phyloP scores from a whole-genome alignment of 2,113 vertebrate species.

The Pseudopipra pipra region DNA sequence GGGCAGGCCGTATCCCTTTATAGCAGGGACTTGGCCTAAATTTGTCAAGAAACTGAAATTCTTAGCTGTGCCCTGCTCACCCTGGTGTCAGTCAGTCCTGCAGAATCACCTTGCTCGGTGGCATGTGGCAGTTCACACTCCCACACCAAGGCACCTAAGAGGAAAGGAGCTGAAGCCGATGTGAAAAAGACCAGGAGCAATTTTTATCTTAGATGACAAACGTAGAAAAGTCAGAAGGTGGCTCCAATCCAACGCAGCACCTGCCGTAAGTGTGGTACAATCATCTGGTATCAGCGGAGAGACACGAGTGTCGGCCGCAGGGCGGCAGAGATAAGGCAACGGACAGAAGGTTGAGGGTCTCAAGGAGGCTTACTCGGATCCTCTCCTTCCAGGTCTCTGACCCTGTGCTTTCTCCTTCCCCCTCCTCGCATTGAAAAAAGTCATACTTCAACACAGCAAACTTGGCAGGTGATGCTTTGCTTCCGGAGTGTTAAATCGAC shows the following conservation, averaged over 20 bases:
- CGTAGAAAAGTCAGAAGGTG: constrained; percentile 79
- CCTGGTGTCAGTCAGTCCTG: neutral
- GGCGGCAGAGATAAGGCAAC: constrained; percentile 76
- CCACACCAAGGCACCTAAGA: neutral
- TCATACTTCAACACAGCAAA: constrained; percentile 51
- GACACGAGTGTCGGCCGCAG: constrained; percentile 50
- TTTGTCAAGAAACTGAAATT: neutral
- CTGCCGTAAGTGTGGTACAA: constrained; percentile 63
- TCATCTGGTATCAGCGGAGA: constrained; percentile 67
- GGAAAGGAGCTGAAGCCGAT: constrained; percentile 3
- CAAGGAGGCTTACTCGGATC: neutral
- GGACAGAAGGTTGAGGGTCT: constrained; percentile 59
- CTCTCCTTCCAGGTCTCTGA: constrained; percentile 55
- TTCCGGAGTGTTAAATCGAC: constrained; percentile 35
- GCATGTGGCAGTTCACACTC: neutral
- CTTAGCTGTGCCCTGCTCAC: neutral
- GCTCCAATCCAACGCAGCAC: constrained; percentile 49
- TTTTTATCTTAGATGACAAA: constrained; percentile 78
- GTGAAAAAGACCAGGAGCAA: constrained; percentile 72
- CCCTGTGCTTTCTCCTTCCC: constrained; percentile 64
- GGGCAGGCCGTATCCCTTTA: neutral
- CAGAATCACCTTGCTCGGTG: neutral
- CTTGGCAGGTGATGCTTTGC: constrained; percentile 66
- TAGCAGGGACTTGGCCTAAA: neutral
- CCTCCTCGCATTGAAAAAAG: constrained; percentile 26